Evolutionary conservation across 2,113 vertebrate genomes (phyloP), one percentile per base, ranked within the genome.

Genomic region (Solea solea): DNA sequence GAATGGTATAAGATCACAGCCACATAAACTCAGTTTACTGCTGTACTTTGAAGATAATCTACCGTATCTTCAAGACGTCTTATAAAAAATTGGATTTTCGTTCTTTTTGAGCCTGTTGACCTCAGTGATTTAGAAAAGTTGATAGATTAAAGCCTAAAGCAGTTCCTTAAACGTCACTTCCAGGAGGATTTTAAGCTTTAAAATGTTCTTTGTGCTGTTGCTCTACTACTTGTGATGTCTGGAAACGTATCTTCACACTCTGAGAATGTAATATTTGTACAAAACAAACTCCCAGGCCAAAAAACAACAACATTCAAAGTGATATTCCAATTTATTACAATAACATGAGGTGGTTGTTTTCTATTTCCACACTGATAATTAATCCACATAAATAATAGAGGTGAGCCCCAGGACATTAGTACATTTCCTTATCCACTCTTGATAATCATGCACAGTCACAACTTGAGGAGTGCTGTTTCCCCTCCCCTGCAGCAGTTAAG

Each of bases 401-500:
- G n/a, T 9, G 6, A 12, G 71, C 68, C 66, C 34, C 27, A 39
- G 34, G 80, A 57, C 52, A 45, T 45, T 41, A 42, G 52, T 53
- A 49, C 66, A 71, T 73, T 72, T 75, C 54, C 44, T 75, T 21
- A 58, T 58, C 54, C 40, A 48, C 44, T 51, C 62, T 68, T 74
- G 63, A 86, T 87, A 77, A 83, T 78, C 69, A 88, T 80, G 76
- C 84, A 57, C 9, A 70, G 76, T 89, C 80, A 85, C 82, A 89
- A 77, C 69, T 65, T 62, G 34, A 66, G 15, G 51, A 40, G 15
- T 5, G 62, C 27, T 68, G 65, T 53, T n/a, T 40, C 15, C 25
- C 27, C 55, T 25, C 57, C 60, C 48, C 59, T 49, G 12, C 73
- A 50, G 66, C 53, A 58, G 61, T 80, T 63, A 76, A 89, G 63